Conservation (phyloP, 2,888 invertebrate species). For the Zygothrica quintamaculata region DNA sequence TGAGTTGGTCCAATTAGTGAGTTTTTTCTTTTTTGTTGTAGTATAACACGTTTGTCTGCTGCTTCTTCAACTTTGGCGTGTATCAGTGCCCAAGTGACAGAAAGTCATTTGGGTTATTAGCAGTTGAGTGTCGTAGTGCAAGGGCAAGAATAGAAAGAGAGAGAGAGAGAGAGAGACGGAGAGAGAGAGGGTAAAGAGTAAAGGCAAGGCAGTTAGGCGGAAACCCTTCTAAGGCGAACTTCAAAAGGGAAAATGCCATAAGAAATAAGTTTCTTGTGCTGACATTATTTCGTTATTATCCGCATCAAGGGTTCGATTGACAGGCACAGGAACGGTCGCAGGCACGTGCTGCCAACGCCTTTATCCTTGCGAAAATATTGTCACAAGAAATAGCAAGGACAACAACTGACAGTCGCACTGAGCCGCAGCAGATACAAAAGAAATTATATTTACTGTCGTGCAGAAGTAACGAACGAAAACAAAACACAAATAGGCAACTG, state of each 20-base stretch:
- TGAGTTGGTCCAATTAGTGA: constrained; percentile 53
- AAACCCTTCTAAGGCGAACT: constrained; percentile 59
- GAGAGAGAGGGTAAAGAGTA: background rate
- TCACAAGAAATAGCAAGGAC: constrained; percentile 61
- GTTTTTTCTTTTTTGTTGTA: constrained; percentile 23
- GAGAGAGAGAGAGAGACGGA: background rate
- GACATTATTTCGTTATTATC: constrained; percentile 81
- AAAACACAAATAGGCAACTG: constrained; percentile 61
- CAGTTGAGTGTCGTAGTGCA: constrained; percentile 46
- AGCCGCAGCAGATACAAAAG: constrained; percentile 63
- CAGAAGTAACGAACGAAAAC: constrained; percentile 50
- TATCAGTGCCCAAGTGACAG: constrained; percentile 68
- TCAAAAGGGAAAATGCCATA: constrained; percentile 56
- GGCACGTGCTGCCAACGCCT: constrained; percentile 74
- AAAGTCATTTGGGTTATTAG: constrained; percentile 75
- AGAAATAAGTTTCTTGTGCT: constrained; percentile 59
- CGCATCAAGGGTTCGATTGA: constrained; percentile 78
- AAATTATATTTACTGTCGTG: constrained; percentile 66
- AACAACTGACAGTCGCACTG: constrained; percentile 46
- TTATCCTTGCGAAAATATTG: constrained; percentile 77
- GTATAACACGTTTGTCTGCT: constrained; percentile 19
- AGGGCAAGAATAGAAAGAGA: background rate
- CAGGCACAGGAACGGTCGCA: constrained; percentile 50
- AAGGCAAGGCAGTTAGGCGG: constrained; percentile 36
- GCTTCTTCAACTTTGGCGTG: constrained; percentile 20